Evolutionary conservation across 2,113 vertebrate genomes (phyloP), one percentile per base, ranked within the genome.

Genomic region (Paracanthobrama guichenoti): DNA sequence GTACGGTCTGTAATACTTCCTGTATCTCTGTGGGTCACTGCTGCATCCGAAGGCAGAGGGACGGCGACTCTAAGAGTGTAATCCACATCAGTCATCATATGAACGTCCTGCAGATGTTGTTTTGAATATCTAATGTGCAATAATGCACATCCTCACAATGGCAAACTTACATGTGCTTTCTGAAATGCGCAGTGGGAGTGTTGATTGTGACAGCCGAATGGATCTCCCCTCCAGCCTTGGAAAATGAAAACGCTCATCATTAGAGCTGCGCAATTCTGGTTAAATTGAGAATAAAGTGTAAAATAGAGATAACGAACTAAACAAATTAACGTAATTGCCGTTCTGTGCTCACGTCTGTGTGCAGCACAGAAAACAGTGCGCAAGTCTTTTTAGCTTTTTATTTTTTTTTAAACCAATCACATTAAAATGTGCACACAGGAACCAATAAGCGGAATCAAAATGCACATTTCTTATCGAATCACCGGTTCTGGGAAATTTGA

Each of bases 1-100:
- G 87, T 94, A 95, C 26, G 93, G 94, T 84, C 94, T 90, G 90
- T 95, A 95, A 86, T 94, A 95, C 78, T 94, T 94, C 77, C 93
- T 91, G 91, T 94, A 94, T 86, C 92, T 87, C 91, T 93, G 94
- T 84, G 94, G 94, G 20, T 95, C 93, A 2, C 94, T 95, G 83
- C 93, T 91, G 2, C 90, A 92, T 18, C 91, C 35, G 16, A 46
- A 84, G 14, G 72, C 42, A 64, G 71, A 46, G 13, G 53, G 7
- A 22, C 55, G 71, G 53, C 77, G 39, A 66, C 69, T 84, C 81
- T 88, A n/a, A 53, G 26, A 71, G 24, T 3, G 55, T 2, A 39
- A 55, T 22, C 24, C 10, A 44, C 53, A 55, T 55, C 53, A 22
- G 1, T 64, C 18, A 4, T 39, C 57, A 69, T 39, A 26, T 55